Percentiles rank a stretch among this genome's conserved stretches.
Conservation (phyloP, 2,113 vertebrate genomes). For the Oreochromis tanganicae region DNA sequence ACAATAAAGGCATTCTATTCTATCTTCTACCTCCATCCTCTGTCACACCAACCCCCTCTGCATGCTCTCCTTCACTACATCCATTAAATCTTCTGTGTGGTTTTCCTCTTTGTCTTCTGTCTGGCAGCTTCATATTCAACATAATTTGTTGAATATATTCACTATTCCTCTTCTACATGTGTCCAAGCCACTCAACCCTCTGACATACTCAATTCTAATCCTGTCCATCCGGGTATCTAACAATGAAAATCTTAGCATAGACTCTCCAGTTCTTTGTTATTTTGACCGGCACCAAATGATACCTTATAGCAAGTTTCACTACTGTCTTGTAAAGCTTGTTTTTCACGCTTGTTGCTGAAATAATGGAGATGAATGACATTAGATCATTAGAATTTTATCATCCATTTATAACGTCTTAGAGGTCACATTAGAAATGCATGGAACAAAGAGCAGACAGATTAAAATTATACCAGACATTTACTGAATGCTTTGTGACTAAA, state of each 20-base stretch:
- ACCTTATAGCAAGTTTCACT: neutral
- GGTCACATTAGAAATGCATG: neutral
- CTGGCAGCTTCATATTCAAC: neutral
- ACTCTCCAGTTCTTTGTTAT: neutral
- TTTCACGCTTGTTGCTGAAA: neutral
- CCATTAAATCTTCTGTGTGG: neutral
- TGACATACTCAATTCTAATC: neutral
- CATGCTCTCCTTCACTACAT: neutral
- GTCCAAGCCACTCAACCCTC: neutral
- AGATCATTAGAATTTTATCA: neutral
- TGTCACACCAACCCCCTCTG: neutral
- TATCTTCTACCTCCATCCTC: neutral
- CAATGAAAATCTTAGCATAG: neutral
- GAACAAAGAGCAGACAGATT: neutral
- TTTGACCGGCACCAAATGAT: neutral
- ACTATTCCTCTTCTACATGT: neutral
- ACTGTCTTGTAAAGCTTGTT: neutral
- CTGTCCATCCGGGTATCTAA: neutral
- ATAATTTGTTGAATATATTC: neutral
- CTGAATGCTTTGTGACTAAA: neutral
- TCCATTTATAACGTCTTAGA: neutral
- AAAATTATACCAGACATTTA: neutral
- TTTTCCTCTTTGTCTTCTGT: neutral
- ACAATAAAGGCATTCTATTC: no score
- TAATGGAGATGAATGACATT: neutral